These are phyloP conservation scores for Pseudolaguvia tuberculata DNA, from an alignment of 2,113 vertebrate species.

Conservation along the genomic window DNA sequence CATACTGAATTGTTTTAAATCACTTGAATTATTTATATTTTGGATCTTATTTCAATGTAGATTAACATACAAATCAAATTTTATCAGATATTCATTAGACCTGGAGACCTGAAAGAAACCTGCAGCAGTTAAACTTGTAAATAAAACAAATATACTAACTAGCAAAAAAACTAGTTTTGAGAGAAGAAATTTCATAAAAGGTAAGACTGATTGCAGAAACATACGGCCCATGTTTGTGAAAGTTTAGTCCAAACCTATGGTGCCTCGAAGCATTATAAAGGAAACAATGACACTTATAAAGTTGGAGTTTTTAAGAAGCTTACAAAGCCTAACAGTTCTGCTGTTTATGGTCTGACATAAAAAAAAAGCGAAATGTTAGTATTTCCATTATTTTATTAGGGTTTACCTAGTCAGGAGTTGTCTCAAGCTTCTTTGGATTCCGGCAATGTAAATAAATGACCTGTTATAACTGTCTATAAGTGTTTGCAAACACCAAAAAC, in stretches of 20 bases:
- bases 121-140: not conserved
- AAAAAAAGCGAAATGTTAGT: slow-evolving; percentile 53
- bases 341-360: slow-evolving; percentile 39
- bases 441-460: not conserved
- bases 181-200: slow-evolving; percentile 11
- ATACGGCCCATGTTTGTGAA: not conserved
- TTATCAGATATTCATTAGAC: not conserved
- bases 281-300: slow-evolving; percentile 50
- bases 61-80: not conserved
- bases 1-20: slow-evolving; percentile 29
- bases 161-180: slow-evolving; percentile 9
- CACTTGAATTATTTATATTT: slow-evolving; percentile 3
- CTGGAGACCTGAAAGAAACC: not conserved
- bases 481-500: not conserved
- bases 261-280: slow-evolving; percentile 26
- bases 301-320: slow-evolving; percentile 15
- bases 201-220: not conserved
- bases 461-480: not conserved
- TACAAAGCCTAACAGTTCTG: slow-evolving; percentile 48
- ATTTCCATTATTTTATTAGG: slow-evolving; percentile 25
- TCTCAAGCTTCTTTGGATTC: not conserved
- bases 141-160: not conserved
- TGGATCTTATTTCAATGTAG: not conserved
- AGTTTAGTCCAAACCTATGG: slow-evolving; percentile 7
- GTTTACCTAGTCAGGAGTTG: slow-evolving; percentile 4